Evolutionary conservation across 2,113 vertebrate species (phyloP).

Genomic region (Neotoma lepida): DNA sequence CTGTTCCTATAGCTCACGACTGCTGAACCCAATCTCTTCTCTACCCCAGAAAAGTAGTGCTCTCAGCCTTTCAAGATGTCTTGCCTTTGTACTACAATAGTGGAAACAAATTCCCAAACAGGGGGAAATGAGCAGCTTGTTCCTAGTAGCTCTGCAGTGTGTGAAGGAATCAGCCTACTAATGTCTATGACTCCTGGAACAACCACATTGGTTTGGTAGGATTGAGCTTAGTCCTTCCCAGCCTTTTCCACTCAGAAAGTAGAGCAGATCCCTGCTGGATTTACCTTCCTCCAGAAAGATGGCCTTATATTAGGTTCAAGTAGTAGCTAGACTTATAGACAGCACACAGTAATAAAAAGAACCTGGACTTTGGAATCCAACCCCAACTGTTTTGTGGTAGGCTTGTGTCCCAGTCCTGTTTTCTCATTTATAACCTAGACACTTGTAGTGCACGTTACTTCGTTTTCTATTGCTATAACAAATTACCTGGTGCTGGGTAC

Average conservation of each 20-base stretch:
- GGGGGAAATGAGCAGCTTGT: neutral
- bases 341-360: neutral
- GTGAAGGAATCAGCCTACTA: neutral
- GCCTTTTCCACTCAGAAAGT: neutral
- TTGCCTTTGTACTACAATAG: neutral
- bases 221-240: neutral
- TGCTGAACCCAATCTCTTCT: neutral
- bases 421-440: neutral
- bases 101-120: neutral
- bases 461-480: neutral
- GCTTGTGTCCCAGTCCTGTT: neutral
- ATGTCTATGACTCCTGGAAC: neutral
- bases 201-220: neutral
- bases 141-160: neutral
- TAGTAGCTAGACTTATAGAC: neutral
- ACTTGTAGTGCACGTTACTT: neutral
- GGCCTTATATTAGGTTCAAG: neutral
- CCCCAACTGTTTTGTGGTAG: neutral
- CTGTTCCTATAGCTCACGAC: neutral
- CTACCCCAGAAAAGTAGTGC: neutral
- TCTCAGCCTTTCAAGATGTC: neutral
- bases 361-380: neutral
- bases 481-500: neutral
- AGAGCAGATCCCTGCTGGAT: neutral
- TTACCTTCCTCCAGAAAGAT: neutral